These are phyloP conservation scores for Tinea semifulvella DNA, from an alignment of 2,888 invertebrate species.

Conservation along the genomic window DNA sequence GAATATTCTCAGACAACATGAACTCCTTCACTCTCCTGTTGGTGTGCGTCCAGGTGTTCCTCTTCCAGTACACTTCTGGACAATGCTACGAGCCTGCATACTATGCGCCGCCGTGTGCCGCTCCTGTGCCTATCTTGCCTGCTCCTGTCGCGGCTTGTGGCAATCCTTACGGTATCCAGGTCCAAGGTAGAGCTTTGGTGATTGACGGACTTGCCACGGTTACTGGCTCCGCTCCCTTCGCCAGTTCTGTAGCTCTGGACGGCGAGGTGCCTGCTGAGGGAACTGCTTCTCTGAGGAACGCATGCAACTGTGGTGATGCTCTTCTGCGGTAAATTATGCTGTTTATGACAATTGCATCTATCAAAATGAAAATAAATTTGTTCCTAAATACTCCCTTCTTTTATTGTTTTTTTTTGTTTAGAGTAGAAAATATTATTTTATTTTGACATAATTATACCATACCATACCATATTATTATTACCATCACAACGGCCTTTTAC, in stretches of 20 bases:
- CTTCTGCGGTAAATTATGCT: not conserved
- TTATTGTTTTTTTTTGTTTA: too few relatives aligned
- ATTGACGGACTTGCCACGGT: constrained; percentile 1
- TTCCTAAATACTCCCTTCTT: too few relatives aligned
- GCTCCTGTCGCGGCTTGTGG: too few relatives aligned
- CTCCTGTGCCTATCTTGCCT: too few relatives aligned
- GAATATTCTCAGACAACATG: constrained; percentile 13
- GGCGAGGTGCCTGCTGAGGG: constrained; percentile 1
- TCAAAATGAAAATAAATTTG: too few relatives aligned
- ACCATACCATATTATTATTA: too few relatives aligned
- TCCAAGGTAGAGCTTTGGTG: not conserved
- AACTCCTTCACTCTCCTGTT: constrained; percentile 12
- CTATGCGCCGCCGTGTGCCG: not conserved
- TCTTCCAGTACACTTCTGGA: constrained; percentile 8
- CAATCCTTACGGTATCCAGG: not conserved
- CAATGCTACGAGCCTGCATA: constrained; percentile 1
- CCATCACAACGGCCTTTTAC: too few relatives aligned
- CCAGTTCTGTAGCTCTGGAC: not conserved
- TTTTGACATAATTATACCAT: too few relatives aligned
- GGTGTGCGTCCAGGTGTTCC: constrained; percentile 10
- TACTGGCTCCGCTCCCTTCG: not conserved
- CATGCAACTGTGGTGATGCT: constrained; percentile 8
- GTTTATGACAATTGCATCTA: too few relatives aligned
- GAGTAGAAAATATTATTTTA: too few relatives aligned
- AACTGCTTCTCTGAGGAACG: not conserved